Percentiles rank a stretch among this genome's conserved stretches.
Conservation (phyloP, 1,140 invertebrate species). For the Neodiprion virginianus region DNA sequence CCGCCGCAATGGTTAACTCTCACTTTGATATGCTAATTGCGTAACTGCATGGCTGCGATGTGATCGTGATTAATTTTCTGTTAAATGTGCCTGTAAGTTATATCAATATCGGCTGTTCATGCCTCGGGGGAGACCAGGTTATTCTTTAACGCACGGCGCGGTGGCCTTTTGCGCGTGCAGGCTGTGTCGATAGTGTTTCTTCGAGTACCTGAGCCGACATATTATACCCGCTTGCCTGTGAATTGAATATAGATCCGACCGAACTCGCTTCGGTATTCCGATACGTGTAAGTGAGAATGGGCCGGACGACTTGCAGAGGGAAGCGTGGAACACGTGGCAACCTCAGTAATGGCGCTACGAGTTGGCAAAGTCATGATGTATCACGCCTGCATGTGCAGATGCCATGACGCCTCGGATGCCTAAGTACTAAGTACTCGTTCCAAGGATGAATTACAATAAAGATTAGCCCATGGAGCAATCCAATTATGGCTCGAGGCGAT, state of each 20-base stretch:
- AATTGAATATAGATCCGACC: no score
- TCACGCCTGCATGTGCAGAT: conserved; percentile 10
- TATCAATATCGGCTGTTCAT: no score
- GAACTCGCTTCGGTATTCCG: no score
- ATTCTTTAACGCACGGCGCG: no score
- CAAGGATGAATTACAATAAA: conserved; percentile 14
- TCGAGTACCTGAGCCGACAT: no score
- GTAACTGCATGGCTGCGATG: no score
- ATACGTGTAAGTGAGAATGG: background rate
- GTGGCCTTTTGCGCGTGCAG: no score
- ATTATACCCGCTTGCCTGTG: no score
- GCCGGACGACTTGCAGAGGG: background rate
- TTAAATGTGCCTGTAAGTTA: no score
- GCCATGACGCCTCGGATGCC: conserved; percentile 10
- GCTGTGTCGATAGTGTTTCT: no score
- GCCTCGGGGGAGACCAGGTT: no score
- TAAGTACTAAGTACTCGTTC: conserved; percentile 9
- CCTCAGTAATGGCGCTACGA: background rate
- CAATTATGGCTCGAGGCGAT: conserved; percentile 6
- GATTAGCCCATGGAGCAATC: background rate
- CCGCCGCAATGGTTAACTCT: conserved; percentile 23
- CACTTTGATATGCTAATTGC: conserved; percentile 27
- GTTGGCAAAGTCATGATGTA: conserved; percentile 9
- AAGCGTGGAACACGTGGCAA: background rate
- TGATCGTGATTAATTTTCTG: no score